These are phyloP conservation scores for Liodrosophila aerea DNA, from an alignment of 2,888 invertebrate species.

Conservation along the genomic window DNA sequence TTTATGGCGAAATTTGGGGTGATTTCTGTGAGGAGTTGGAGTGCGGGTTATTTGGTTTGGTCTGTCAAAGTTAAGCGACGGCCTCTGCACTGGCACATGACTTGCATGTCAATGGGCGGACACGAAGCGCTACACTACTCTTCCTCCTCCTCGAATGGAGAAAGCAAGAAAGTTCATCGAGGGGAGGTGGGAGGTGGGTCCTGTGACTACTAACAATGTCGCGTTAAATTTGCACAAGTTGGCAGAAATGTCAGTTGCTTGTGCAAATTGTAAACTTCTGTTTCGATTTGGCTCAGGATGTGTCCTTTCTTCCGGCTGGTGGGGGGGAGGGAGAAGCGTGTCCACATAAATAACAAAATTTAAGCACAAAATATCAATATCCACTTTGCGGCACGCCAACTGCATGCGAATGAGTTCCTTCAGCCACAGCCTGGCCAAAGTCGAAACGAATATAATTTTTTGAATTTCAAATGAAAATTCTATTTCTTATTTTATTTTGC, in stretches of 20 bases:
- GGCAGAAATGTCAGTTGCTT: slow-evolving; percentile 53
- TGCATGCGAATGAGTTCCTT: slow-evolving; percentile 78
- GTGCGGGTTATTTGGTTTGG: slow-evolving; percentile 51
- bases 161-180: background rate
- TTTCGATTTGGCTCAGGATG: slow-evolving; percentile 19
- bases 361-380: slow-evolving; percentile 83
- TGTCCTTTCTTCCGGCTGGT: background rate
- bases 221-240: slow-evolving; percentile 79
- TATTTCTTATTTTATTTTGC: slow-evolving; percentile 69
- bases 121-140: too few relatives aligned
- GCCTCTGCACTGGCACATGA: slow-evolving; percentile 78
- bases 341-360: slow-evolving; percentile 82
- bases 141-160: background rate
- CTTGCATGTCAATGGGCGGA: slow-evolving; percentile 75
- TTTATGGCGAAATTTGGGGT: slow-evolving; percentile 65
- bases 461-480: slow-evolving; percentile 65
- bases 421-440: slow-evolving; percentile 20
- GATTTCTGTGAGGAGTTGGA: background rate
- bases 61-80: slow-evolving; percentile 79
- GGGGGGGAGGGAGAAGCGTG: slow-evolving; percentile 37
- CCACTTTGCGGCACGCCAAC: slow-evolving; percentile 81
- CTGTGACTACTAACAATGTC: slow-evolving; percentile 66
- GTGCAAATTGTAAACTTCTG: slow-evolving; percentile 70
- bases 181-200: slow-evolving; percentile 15
- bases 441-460: slow-evolving; percentile 33